Evolutionary conservation across 2,888 invertebrate species (phyloP), one percentile per base, ranked within the genome.

Genomic region (Chymomyza caudatula): DNA sequence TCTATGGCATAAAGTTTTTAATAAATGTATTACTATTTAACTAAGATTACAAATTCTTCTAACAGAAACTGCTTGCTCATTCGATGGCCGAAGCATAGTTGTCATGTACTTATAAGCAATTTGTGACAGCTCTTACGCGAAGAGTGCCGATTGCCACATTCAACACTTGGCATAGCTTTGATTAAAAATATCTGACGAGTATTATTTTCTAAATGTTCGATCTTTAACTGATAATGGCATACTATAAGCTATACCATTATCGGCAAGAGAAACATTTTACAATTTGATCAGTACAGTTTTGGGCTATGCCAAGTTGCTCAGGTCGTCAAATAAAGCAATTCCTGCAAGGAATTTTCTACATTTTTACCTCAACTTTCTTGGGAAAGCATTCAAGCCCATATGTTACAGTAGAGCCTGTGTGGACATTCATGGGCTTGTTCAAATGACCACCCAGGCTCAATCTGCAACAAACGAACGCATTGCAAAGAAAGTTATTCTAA

Each of bases 211-310:
- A 82, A 85, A 87, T 68, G 77, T 76, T 78, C 74, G 42, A 76
- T 87, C 86, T 74, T 62, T 25, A 17, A 22, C 68, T 62, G 62
- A 77, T 86, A 86, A 86, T 83, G 43, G 43, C 61, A 60, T 15
- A n/a, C 17, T 1, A 13, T 52, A n/a, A 13, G 3, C 5, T 4
- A 42, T 53, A 63, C 37, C 13, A 76, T 81, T 87, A 83, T 78
- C 66, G 67, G 73, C 66, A 77, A 77, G 87, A 87, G 81, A 78
- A 80, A 78, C 85, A 84, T 85, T 87, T 80, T 78, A 20, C 84
- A 85, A 65, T 85, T 87, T 6, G 73, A 72, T 65, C 63, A 76
- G 67, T 76, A 69, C 82, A 84, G 84, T 80, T 80, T 78, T 51
- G 57, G 42, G 75, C 72, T 64, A 77, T 75, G 74, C 66, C 73